phyloP scores from a whole-genome alignment of 2,888 invertebrate genomes.

The Cheiracanthium punctorium region DNA sequence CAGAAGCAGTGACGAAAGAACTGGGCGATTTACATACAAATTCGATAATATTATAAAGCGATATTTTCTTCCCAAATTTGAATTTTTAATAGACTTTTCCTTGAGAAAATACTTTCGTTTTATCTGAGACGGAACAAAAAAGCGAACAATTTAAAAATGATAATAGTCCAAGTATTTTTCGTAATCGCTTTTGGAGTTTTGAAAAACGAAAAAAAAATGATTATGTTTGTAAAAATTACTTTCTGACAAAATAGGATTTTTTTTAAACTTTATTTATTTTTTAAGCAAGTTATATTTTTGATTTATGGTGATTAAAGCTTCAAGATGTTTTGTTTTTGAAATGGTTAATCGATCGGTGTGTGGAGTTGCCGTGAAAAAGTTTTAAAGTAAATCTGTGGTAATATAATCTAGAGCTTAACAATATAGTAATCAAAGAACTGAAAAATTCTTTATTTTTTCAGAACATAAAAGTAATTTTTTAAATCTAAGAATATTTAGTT shows the following conservation, averaged over 20 bases:
- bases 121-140: background rate
- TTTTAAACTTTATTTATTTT: no score
- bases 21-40: conserved; percentile 61
- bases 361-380: no score
- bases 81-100: conserved; percentile 59
- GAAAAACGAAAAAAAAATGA: no score
- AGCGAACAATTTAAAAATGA: background rate
- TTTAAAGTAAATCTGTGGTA: no score
- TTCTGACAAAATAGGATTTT: background rate
- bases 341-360: no score
- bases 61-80: conserved; percentile 59
- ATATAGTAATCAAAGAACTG: no score
- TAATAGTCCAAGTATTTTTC: background rate
- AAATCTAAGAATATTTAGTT: no score
- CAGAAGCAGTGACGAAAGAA: conserved; percentile 40
- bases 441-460: no score
- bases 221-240: background rate
- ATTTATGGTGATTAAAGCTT: background rate
- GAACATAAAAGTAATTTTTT: no score
- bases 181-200: background rate
- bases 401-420: no score
- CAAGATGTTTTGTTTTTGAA: background rate
- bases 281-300: background rate
- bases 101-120: background rate
- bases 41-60: conserved; percentile 66